Conservation (phyloP, 2,797 vertebrate genomes). For the Agapornis canus region DNA sequence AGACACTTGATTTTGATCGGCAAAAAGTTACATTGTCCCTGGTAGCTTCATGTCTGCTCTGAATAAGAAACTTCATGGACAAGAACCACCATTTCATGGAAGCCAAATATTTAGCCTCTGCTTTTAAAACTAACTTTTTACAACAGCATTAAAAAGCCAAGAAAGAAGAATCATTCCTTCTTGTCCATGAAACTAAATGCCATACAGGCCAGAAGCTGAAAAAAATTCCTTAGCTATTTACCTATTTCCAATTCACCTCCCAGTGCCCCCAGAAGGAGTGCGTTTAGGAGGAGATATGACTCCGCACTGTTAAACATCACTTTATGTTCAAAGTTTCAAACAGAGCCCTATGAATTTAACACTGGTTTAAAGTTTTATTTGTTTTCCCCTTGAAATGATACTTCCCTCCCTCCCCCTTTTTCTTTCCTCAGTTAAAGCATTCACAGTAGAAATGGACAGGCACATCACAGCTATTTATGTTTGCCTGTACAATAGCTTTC, state of each 20-base stretch:
- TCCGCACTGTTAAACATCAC: background rate
- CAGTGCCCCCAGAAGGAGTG: background rate
- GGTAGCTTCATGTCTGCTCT: background rate
- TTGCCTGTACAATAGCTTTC: background rate
- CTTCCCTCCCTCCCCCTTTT: background rate
- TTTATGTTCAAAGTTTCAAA: background rate
- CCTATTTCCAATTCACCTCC: background rate
- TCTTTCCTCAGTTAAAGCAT: background rate
- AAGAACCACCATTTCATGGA: background rate
- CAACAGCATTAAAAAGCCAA: background rate
- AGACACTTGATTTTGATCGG: background rate
- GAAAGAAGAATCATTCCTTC: background rate
- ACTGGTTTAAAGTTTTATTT: background rate
- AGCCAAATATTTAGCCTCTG: background rate
- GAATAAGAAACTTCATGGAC: background rate
- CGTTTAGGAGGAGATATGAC: too few species aligned
- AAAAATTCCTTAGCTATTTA: background rate
- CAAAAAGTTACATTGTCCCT: background rate
- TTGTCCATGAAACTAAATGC: background rate
- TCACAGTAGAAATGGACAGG: background rate
- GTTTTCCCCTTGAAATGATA: background rate
- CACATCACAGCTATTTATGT: background rate
- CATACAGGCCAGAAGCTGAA: background rate
- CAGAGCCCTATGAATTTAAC: background rate
- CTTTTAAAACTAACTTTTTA: background rate